A percentile compares a stretch with the other conserved stretches of the same genome.
Evolutionary conservation across 2,888 invertebrate species (phyloP).

Genomic region (Agapostemon virescens): DNA sequence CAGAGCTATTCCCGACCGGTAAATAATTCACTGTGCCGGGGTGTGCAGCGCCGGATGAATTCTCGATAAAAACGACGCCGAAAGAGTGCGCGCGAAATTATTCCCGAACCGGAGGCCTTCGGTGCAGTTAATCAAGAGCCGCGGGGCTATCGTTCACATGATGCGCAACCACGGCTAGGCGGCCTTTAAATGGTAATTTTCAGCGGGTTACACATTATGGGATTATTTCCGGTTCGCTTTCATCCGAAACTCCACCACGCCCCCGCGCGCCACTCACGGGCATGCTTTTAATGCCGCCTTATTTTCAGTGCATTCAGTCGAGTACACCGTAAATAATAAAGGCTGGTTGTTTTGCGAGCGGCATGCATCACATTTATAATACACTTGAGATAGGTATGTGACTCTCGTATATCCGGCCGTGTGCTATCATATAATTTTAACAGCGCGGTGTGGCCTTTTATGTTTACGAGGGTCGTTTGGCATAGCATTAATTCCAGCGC

Average conservation of each 20-base stretch:
- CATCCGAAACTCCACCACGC: neutral
- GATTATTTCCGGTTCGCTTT: conserved; percentile 31
- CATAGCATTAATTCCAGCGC: conserved; percentile 47
- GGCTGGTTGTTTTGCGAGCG: conserved; percentile 44
- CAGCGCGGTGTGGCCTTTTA: conserved; percentile 46
- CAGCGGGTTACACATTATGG: conserved; percentile 43
- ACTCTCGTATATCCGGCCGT: conserved; percentile 28
- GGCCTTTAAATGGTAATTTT: conserved; percentile 50
- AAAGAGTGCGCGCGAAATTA: neutral
- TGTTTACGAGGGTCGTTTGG: conserved; percentile 54
- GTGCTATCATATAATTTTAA: conserved; percentile 56
- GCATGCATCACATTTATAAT: conserved; percentile 55
- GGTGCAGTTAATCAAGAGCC: conserved; percentile 34
- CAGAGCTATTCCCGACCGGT: neutral
- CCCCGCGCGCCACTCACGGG: neutral
- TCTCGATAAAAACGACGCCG: conserved; percentile 8
- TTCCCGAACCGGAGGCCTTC: conserved; percentile 1
- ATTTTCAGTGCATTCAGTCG: conserved; percentile 55
- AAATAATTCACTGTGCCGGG: conserved; percentile 2
- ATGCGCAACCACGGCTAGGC: neutral
- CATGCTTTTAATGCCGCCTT: conserved; percentile 43
- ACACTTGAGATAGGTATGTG: conserved; percentile 54
- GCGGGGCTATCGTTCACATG: conserved; percentile 21
- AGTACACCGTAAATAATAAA: conserved; percentile 48
- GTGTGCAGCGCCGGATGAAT: neutral